A percentile compares a stretch with the other conserved stretches of the same genome.
phyloP scores from a whole-genome alignment of 2,888 invertebrate species.

The Pasiphila rectangulata region DNA sequence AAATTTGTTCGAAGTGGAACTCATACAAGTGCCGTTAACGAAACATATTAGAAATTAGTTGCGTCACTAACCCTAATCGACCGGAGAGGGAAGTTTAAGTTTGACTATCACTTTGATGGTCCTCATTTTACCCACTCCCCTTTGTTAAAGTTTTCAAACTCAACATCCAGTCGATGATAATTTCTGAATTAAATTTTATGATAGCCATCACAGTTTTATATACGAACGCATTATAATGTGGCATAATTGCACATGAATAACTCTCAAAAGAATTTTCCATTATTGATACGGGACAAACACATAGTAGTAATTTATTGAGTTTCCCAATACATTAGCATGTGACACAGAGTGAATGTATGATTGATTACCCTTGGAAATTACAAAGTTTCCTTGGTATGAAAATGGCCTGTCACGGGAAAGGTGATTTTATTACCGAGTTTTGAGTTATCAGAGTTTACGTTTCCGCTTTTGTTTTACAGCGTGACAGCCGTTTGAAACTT shows the following conservation, averaged over 20 bases:
- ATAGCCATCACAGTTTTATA: slow-evolving; percentile 11
- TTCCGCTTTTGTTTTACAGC: slow-evolving; percentile 7
- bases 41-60: slow-evolving; percentile 75
- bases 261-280: slow-evolving; percentile 13
- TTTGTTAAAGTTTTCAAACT: slow-evolving; percentile 3
- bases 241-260: slow-evolving; percentile 17
- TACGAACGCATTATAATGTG: slow-evolving; percentile 10
- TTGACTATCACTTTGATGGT: slow-evolving; percentile 62
- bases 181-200: neutral
- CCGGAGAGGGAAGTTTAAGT: slow-evolving; percentile 60
- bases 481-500: slow-evolving; percentile 2
- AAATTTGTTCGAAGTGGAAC: slow-evolving; percentile 58
- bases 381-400: slow-evolving; percentile 26
- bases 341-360: slow-evolving; percentile 26
- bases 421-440: slow-evolving; percentile 22
- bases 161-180: neutral
- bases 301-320: slow-evolving; percentile 26
- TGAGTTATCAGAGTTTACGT: slow-evolving; percentile 9
- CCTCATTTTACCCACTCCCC: slow-evolving; percentile 33
- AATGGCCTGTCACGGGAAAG: slow-evolving; percentile 22
- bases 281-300: slow-evolving; percentile 20
- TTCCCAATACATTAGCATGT: slow-evolving; percentile 28
- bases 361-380: slow-evolving; percentile 26
- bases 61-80: slow-evolving; percentile 67
- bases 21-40: slow-evolving; percentile 70